Percentiles rank a stretch among this genome's conserved stretches.
Evolutionary conservation across 2,113 vertebrate genomes (phyloP).

Genomic region (Mustelus asterias): DNA sequence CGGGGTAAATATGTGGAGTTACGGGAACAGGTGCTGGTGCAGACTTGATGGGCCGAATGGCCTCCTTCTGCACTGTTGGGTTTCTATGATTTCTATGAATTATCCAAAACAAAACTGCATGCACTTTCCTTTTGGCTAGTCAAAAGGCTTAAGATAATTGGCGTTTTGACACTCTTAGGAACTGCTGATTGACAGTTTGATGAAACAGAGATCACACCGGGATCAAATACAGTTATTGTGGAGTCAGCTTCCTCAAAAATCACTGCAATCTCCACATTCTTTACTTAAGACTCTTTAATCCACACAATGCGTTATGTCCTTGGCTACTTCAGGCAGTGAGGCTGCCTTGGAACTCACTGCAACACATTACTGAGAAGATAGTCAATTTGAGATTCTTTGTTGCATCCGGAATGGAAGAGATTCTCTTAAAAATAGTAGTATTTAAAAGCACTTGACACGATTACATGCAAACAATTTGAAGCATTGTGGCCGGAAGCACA

Average conservation of each 20-base stretch:
- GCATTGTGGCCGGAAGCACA: not conserved
- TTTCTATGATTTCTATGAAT: too few species aligned
- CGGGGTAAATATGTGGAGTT: too few species aligned
- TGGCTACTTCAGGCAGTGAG: not conserved
- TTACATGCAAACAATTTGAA: not conserved
- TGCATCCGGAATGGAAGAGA: not conserved
- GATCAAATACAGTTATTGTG: not conserved
- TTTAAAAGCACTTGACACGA: not conserved
- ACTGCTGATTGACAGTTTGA: not conserved
- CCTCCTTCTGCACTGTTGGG: too few species aligned
- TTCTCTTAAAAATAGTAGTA: not conserved
- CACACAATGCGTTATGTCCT: not conserved
- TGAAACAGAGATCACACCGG: not conserved
- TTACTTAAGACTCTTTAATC: not conserved
- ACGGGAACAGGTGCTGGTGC: too few species aligned
- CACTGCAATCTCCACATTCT: not conserved
- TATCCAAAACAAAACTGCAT: not conserved
- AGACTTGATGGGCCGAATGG: too few species aligned
- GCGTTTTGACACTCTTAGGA: not conserved
- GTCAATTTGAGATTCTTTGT: conserved; percentile 10
- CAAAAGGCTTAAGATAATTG: not conserved
- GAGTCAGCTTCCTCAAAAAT: not conserved
- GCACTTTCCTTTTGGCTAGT: not conserved
- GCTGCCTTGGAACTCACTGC: not conserved
- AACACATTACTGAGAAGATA: not conserved